Percentiles rank a stretch among this genome's conserved stretches.
These are phyloP conservation scores for Cheilosia pagana DNA, from an alignment of 2,888 invertebrate species.

Conservation along the genomic window DNA sequence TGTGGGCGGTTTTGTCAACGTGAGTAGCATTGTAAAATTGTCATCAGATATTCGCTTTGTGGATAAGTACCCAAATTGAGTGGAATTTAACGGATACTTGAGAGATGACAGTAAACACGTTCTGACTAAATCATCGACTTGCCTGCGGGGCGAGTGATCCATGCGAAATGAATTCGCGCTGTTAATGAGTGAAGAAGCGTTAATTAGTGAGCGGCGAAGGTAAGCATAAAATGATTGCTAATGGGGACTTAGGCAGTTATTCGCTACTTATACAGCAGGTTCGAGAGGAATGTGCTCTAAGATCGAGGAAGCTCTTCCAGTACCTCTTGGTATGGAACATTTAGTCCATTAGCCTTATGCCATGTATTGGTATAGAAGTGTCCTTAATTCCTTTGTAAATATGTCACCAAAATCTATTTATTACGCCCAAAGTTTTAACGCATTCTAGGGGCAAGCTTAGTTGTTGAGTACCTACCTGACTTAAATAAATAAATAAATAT, in stretches of 20 bases:
- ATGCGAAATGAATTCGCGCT: slow-evolving; percentile 24
- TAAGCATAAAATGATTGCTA: background rate
- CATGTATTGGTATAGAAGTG: too few relatives aligned
- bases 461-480: too few relatives aligned
- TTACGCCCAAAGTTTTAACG: too few relatives aligned
- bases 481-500: too few relatives aligned
- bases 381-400: too few relatives aligned
- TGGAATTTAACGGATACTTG: slow-evolving; percentile 37
- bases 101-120: slow-evolving; percentile 20
- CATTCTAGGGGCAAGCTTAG: too few relatives aligned
- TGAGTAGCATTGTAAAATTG: slow-evolving; percentile 20
- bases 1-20: background rate
- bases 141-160: background rate
- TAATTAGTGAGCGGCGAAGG: slow-evolving; percentile 5
- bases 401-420: too few relatives aligned
- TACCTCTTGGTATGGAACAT: background rate
- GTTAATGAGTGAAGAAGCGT: slow-evolving; percentile 19
- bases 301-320: background rate
- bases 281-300: background rate
- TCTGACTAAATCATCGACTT: background rate
- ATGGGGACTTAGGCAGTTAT: background rate
- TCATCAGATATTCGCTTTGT: background rate
- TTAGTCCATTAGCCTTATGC: too few relatives aligned
- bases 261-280: background rate
- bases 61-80: slow-evolving; percentile 13